Evolutionary conservation across 2,113 vertebrate species (phyloP).

Genomic region (Bagarius yarrelli): DNA sequence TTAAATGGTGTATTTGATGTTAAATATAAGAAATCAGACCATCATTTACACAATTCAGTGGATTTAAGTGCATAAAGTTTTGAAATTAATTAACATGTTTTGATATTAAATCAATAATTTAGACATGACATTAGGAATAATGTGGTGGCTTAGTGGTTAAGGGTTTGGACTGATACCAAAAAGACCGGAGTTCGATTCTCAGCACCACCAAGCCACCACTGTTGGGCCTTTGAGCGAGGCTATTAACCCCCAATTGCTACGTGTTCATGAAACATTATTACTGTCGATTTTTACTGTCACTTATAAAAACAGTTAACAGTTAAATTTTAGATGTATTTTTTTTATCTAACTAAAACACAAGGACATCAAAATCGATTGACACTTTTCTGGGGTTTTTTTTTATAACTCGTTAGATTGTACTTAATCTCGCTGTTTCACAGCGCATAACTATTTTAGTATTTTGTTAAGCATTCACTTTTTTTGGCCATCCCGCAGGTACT

Average conservation of each 20-base stretch:
- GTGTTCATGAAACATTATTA: not conserved
- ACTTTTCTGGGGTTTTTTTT: not conserved
- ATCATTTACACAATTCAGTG: not conserved
- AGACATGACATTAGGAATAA: not conserved
- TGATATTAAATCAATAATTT: not conserved
- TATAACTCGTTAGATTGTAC: not conserved
- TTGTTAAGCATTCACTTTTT: not conserved
- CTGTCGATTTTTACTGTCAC: not conserved
- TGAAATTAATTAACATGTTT: not conserved
- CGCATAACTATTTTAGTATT: not conserved
- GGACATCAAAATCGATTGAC: not conserved
- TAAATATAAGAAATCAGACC: not conserved
- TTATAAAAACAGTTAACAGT: not conserved
- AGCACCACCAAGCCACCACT: no score
- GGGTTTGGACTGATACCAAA: no score
- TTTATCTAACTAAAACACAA: not conserved
- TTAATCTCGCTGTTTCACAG: not conserved
- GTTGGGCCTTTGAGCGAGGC: no score
- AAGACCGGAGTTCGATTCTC: no score
- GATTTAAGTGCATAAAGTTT: not conserved
- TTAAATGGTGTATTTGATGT: not conserved
- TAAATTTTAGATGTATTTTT: not conserved
- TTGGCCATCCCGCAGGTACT: slow-evolving; percentile 77
- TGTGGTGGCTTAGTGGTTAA: no score
- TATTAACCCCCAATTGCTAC: no score